Conservation (phyloP, 2,797 vertebrate genomes). For the Pseudocheirus occidentalis region DNA sequence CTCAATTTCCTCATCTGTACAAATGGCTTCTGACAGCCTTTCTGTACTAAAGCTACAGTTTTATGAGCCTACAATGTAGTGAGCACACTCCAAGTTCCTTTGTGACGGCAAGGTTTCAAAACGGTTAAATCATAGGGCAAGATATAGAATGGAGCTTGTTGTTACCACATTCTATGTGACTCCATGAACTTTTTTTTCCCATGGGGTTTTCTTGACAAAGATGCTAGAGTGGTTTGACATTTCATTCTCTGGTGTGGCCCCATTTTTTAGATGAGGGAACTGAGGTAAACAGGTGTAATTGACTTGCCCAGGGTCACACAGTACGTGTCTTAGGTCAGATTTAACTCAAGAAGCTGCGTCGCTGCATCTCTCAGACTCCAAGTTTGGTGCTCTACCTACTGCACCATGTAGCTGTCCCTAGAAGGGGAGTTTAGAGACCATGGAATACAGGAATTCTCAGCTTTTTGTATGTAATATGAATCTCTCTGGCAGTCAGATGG, state of each 20-base stretch:
- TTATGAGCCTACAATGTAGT: neutral
- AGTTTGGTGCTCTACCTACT: neutral
- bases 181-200: neutral
- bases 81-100: neutral
- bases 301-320: neutral
- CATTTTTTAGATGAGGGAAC: neutral
- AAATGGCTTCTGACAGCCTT: neutral
- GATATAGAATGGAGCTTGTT: neutral
- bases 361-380: neutral
- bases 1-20: neutral
- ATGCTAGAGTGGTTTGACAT: neutral
- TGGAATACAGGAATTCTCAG: neutral
- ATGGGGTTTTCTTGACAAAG: neutral
- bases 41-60: neutral
- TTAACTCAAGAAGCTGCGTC: neutral
- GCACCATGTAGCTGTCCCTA: neutral
- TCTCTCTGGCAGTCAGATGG: neutral
- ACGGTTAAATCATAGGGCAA: neutral
- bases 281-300: neutral
- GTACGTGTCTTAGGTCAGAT: neutral
- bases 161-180: neutral
- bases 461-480: neutral
- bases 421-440: neutral
- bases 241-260: neutral
- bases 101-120: neutral